A percentile compares a stretch with the other conserved stretches of the same genome.
phyloP scores from a whole-genome alignment of 2,888 invertebrate species.

The Pheosia tremula region DNA sequence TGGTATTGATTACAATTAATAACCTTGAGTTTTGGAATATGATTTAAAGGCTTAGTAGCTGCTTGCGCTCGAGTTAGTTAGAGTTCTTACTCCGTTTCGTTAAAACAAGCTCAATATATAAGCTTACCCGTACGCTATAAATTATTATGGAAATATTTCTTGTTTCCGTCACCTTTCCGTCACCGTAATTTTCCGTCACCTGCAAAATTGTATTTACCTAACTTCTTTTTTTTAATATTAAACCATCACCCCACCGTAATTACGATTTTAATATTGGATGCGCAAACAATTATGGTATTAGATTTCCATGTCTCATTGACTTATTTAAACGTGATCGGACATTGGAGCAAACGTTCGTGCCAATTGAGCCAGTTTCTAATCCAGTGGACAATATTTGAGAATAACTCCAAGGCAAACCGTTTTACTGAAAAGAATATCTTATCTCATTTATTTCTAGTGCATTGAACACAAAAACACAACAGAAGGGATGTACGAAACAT shows the following conservation, averaged over 20 bases:
- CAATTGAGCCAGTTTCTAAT: background rate
- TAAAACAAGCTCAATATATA: too few species aligned
- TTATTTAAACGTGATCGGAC: slow-evolving; percentile 21
- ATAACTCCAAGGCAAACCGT: background rate
- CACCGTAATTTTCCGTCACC: too few species aligned
- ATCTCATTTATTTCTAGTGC: slow-evolving; percentile 12
- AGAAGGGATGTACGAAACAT: slow-evolving; percentile 55
- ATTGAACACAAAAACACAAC: slow-evolving; percentile 43
- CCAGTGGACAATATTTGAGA: background rate
- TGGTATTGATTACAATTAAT: slow-evolving; percentile 73
- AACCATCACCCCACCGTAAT: slow-evolving; percentile 7
- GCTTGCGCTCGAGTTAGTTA: background rate
- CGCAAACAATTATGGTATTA: slow-evolving; percentile 15
- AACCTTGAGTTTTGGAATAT: slow-evolving; percentile 33
- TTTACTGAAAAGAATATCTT: slow-evolving; percentile 23
- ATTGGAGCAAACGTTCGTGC: background rate
- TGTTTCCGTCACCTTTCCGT: too few species aligned
- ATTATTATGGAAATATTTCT: too few species aligned
- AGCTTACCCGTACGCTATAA: too few species aligned
- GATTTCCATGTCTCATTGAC: slow-evolving; percentile 15
- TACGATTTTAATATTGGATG: slow-evolving; percentile 16
- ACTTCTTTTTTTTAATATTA: background rate
- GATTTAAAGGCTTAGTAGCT: slow-evolving; percentile 32
- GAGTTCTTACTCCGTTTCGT: too few species aligned
- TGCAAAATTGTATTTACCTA: too few species aligned